These are phyloP conservation scores for Tetrao urogallus DNA, from an alignment of 2,113 vertebrate genomes.

Conservation along the genomic window DNA sequence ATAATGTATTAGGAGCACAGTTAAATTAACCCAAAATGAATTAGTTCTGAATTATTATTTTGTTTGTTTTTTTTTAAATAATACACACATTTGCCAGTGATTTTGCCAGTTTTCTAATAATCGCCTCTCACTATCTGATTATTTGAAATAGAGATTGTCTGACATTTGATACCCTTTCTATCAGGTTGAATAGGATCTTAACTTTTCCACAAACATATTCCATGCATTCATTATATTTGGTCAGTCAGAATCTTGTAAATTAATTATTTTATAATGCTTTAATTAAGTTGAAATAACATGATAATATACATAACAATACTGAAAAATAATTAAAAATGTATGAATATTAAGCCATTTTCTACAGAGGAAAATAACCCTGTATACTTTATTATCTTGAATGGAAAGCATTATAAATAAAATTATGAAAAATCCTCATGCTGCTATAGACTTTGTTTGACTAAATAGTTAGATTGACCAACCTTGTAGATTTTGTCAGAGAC, in stretches of 20 bases:
- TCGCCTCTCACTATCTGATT: not conserved
- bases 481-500: not conserved
- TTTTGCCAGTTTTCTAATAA: not conserved
- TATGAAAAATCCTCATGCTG: not conserved
- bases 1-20: not conserved
- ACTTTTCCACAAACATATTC: not conserved
- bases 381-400: not conserved
- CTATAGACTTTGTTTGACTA: not conserved
- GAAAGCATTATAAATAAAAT: fast-evolving
- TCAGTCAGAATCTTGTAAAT: not conserved
- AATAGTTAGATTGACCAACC: not conserved
- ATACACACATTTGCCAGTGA: not conserved
- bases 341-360: not conserved
- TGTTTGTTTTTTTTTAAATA: not conserved
- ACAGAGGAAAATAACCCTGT: not conserved
- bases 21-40: not conserved
- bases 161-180: not conserved
- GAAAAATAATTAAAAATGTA: not conserved
- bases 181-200: not conserved
- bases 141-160: not conserved
- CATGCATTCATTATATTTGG: not conserved
- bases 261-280: not conserved
- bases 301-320: not conserved
- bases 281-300: not conserved
- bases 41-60: not conserved